Evolutionary conservation across 2,113 vertebrate genomes (phyloP).

Genomic region (Gasterosteus nipponicus): DNA sequence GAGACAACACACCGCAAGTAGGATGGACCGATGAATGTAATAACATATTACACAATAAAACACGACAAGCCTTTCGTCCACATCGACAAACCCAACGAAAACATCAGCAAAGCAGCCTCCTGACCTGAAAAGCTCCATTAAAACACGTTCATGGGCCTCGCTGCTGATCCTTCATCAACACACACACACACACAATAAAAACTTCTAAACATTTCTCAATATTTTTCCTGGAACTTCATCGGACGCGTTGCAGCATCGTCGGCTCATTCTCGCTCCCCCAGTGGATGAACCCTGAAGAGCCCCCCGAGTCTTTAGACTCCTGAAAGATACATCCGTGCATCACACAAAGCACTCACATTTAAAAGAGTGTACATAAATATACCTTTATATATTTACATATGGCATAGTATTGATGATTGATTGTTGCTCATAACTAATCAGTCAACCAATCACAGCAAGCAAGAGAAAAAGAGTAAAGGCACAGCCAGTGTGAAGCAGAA

Average conservation of each 20-base stretch:
- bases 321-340: constrained; percentile 13
- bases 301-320: neutral
- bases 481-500: too few relatives aligned
- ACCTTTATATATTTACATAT: neutral
- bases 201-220: neutral
- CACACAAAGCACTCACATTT: constrained; percentile 15
- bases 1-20: constrained; percentile 20
- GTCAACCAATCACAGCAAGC: constrained; percentile 27
- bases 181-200: too few relatives aligned
- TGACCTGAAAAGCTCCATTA: neutral
- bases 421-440: neutral
- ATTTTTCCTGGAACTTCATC: neutral
- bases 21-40: constrained; percentile 19
- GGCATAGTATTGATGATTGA: constrained; percentile 6
- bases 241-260: neutral
- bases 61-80: neutral
- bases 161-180: neutral
- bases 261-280: neutral
- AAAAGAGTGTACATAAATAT: neutral
- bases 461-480: constrained; percentile 10
- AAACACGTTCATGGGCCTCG: neutral
- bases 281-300: neutral
- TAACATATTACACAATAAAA: neutral
- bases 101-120: neutral
- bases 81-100: neutral